phyloP scores from a whole-genome alignment of 2,797 vertebrate species.

The Selene dorsalis region DNA sequence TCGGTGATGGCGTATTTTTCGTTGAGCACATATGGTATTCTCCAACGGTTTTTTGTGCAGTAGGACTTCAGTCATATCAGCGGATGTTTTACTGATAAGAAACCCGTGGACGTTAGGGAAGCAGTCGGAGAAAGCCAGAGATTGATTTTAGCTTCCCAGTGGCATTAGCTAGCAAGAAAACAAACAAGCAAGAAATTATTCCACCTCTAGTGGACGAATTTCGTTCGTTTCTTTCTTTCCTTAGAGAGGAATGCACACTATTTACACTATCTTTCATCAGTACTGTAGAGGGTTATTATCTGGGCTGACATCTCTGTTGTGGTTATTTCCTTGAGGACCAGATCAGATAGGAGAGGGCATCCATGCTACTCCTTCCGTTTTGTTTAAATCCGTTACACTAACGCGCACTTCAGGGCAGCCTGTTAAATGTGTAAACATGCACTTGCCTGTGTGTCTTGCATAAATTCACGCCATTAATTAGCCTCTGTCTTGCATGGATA shows the following conservation, averaged over 20 bases:
- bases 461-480: neutral
- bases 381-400: neutral
- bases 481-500: neutral
- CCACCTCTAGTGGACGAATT: too few species aligned
- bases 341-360: neutral
- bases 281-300: neutral
- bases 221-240: neutral
- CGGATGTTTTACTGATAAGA: neutral
- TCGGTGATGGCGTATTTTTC: neutral
- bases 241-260: neutral
- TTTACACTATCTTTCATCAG: too few species aligned
- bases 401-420: neutral
- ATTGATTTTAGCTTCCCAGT: neutral
- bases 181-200: too few species aligned
- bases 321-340: neutral
- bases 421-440: neutral
- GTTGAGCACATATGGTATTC: neutral
- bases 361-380: conserved; percentile 17
- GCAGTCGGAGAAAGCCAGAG: neutral
- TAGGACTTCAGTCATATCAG: neutral
- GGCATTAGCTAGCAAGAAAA: neutral
- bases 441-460: too few species aligned
- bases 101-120: neutral
- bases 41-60: neutral
- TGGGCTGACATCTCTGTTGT: neutral